A percentile compares a stretch with the other conserved stretches of the same genome.
Conservation (phyloP, 35 echinoderm and acorn worm species). For the Apostichopus californicus region DNA sequence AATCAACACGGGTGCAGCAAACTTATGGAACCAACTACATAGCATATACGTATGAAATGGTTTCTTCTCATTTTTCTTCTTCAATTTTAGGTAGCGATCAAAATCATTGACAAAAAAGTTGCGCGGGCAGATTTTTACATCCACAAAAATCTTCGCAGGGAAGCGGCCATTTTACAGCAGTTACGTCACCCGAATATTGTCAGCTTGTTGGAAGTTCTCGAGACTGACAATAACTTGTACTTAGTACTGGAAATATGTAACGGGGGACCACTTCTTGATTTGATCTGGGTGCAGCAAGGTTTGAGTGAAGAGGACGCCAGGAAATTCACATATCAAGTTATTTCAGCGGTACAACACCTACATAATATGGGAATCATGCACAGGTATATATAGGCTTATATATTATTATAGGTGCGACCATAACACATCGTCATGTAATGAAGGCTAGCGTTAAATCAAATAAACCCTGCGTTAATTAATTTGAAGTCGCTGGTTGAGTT, state of each 20-base stretch:
- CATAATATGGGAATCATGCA: constrained; percentile 90
- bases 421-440: no score
- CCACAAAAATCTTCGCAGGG: constrained; percentile 80
- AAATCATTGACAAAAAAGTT: constrained; percentile 91
- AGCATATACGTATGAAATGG: no score
- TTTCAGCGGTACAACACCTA: constrained; percentile 90
- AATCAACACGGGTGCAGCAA: no score
- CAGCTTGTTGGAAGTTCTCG: constrained; percentile 80
- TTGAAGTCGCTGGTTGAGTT: no score
- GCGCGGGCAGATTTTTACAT: constrained; percentile 73
- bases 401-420: no score
- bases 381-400: constrained; percentile 67
- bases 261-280: constrained; percentile 83
- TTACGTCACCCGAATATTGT: constrained; percentile 91
- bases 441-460: no score
- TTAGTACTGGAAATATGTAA: constrained; percentile 85
- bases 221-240: constrained; percentile 96
- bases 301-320: constrained; percentile 69
- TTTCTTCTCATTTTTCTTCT: no score
- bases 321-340: constrained; percentile 73
- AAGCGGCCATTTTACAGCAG: constrained; percentile 78
- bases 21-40: no score
- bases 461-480: no score
- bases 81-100: constrained; percentile 76
- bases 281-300: constrained; percentile 67